Conservation (phyloP, 2,888 invertebrate species). For the Dinocampus coccinellae region DNA sequence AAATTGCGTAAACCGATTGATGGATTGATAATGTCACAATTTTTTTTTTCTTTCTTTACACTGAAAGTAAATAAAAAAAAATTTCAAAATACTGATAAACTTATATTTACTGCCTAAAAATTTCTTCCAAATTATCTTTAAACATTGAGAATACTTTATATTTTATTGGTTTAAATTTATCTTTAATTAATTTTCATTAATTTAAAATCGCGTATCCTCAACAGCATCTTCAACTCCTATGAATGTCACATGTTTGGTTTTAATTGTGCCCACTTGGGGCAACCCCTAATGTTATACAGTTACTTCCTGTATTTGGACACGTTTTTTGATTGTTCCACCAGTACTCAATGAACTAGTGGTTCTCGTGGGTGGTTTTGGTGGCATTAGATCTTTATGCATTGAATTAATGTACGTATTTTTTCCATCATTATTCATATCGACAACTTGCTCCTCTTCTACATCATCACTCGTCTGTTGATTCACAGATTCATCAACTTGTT, state of each 20-base stretch:
- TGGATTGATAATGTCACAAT: not conserved
- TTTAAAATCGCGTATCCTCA: conserved; percentile 60
- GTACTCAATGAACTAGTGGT: conserved; percentile 57
- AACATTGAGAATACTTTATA: not conserved
- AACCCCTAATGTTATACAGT: conserved; percentile 77
- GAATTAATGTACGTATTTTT: conserved; percentile 36
- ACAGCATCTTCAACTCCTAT: conserved; percentile 55
- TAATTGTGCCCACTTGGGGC: conserved; percentile 65
- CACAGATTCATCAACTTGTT: conserved; percentile 28
- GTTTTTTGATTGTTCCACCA: conserved; percentile 77
- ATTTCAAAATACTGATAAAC: not conserved
- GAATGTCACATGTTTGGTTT: conserved; percentile 65
- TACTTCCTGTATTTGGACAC: conserved; percentile 86
- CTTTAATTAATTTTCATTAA: not conserved
- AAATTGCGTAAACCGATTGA: not conserved
- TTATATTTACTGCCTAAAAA: not conserved
- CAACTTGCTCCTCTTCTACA: conserved; percentile 16
- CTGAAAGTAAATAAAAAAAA: not conserved
- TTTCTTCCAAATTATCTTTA: not conserved
- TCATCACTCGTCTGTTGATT: conserved; percentile 33
- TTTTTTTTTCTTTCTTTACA: not conserved
- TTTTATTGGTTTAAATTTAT: not conserved
- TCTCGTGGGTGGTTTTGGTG: conserved; percentile 65
- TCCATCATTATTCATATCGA: conserved; percentile 14
- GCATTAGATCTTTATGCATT: conserved; percentile 54